These are phyloP conservation scores for Hydriomena furcata DNA, from an alignment of 2,888 invertebrate genomes.

Conservation along the genomic window DNA sequence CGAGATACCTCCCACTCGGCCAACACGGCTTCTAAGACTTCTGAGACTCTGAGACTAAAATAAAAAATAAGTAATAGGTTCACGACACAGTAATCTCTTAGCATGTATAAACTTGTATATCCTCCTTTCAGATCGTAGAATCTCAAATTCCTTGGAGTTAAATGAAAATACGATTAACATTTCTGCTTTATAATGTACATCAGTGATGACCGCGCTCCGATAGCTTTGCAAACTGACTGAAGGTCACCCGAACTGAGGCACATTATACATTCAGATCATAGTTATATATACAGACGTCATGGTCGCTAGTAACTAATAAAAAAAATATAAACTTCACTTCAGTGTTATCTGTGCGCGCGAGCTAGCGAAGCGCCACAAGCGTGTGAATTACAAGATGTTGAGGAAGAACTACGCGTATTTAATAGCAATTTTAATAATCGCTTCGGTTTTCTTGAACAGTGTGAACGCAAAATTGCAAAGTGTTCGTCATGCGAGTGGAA, in stretches of 20 bases:
- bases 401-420: not conserved
- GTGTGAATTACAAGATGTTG: no score
- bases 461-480: constrained; percentile 5
- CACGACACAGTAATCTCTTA: no score
- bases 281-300: not conserved
- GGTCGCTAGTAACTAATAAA: not conserved
- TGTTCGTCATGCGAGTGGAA: not conserved
- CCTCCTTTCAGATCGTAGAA: no score
- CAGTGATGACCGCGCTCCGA: constrained; percentile 1
- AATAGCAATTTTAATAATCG: not conserved
- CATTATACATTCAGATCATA: not conserved
- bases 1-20: no score
- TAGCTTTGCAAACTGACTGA: constrained; percentile 1
- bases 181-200: not conserved
- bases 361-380: constrained; percentile 2
- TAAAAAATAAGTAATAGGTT: no score
- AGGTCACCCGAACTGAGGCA: not conserved
- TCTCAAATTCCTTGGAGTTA: no score
- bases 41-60: no score
- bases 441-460: not conserved
- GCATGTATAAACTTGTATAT: no score
- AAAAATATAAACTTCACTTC: no score
- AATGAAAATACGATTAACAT: no score
- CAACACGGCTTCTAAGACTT: no score
- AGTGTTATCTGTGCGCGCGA: constrained; percentile 1